These are phyloP conservation scores for Limnephilus auricula DNA, from an alignment of 2,888 invertebrate genomes.

Conservation along the genomic window DNA sequence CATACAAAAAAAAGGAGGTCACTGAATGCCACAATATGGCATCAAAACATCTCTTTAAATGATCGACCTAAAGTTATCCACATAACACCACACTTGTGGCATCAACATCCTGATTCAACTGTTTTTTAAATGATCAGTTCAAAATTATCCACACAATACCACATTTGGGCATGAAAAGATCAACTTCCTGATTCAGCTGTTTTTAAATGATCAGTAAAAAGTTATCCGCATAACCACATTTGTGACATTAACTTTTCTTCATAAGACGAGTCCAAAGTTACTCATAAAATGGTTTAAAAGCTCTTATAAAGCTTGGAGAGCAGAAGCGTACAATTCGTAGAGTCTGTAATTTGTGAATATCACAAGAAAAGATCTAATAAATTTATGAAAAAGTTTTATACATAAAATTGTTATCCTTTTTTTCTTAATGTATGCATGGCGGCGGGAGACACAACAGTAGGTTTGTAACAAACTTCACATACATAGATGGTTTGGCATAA, in stretches of 20 bases:
- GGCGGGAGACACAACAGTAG: no score
- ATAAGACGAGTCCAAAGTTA: background rate
- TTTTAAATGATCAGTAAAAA: no score
- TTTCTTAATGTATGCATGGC: background rate
- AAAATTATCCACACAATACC: background rate
- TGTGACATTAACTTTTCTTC: background rate
- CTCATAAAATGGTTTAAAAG: background rate
- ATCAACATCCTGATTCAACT: background rate
- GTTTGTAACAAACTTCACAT: no score
- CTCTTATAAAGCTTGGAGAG: background rate
- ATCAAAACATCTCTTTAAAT: background rate
- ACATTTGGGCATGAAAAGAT: background rate
- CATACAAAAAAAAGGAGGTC: constrained; percentile 7
- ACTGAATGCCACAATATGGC: background rate
- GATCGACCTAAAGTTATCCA: background rate
- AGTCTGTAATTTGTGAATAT: background rate
- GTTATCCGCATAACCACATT: no score
- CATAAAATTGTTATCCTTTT: background rate
- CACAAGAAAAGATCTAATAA: background rate
- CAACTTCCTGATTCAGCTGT: background rate
- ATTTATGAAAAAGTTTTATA: background rate
- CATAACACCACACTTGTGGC: background rate
- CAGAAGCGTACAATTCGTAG: background rate
- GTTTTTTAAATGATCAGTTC: background rate
- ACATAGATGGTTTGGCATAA: no score